phyloP scores from a whole-genome alignment of 2,797 vertebrate genomes.

The Anabas testudineus region DNA sequence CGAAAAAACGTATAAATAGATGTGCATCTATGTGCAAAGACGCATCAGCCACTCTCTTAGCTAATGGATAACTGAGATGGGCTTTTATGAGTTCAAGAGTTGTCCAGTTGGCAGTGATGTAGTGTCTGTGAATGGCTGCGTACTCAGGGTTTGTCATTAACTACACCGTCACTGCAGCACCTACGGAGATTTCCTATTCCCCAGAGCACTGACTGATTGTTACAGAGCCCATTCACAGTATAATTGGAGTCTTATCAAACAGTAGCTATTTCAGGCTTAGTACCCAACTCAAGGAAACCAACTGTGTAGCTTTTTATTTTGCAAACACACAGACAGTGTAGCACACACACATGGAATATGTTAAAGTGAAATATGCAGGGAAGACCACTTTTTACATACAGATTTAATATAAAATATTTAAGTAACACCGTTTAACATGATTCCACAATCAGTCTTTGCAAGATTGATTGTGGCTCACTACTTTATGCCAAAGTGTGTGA shows the following conservation, averaged over 20 bases:
- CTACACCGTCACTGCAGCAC: conserved; percentile 47
- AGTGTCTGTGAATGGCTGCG: conserved; percentile 26
- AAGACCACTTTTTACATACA: too few species aligned
- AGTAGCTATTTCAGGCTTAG: conserved; percentile 34
- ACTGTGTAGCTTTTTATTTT: neutral
- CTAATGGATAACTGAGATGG: conserved; percentile 36
- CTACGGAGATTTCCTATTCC: conserved; percentile 31
- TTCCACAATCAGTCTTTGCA: too few species aligned
- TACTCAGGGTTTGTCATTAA: conserved; percentile 25
- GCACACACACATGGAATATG: neutral
- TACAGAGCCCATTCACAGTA: conserved; percentile 18
- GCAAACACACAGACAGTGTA: neutral
- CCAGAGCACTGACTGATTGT: conserved; percentile 19
- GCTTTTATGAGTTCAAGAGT: conserved; percentile 25
- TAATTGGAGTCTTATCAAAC: conserved; percentile 57
- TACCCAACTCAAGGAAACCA: neutral
- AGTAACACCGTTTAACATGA: too few species aligned
- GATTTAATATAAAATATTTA: too few species aligned
- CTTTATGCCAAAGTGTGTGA: too few species aligned
- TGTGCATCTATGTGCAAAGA: conserved; percentile 7
- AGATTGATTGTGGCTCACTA: too few species aligned
- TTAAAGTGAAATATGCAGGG: neutral
- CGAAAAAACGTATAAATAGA: too few species aligned
- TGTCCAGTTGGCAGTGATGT: conserved; percentile 15
- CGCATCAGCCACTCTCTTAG: neutral